Conservation (phyloP, 2,113 vertebrate species). For the Connochaetes taurinus region DNA sequence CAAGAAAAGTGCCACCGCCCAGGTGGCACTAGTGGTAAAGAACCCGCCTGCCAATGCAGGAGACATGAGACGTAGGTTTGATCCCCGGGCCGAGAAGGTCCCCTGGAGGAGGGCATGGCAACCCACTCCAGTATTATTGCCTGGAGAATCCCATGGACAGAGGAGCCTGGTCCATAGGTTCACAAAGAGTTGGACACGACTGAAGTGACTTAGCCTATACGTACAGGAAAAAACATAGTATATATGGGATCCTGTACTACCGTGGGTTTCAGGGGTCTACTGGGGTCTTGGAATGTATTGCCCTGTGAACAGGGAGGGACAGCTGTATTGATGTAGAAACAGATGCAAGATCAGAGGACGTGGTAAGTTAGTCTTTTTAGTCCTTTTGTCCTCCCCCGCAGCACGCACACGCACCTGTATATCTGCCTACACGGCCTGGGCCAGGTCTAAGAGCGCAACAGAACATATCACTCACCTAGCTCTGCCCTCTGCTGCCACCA, state of each 20-base stretch:
- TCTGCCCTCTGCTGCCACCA: fast-evolving
- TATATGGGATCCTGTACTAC: neutral
- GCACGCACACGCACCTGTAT: fast-evolving
- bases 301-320: neutral
- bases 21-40: neutral
- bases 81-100: neutral
- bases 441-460: fast-evolving
- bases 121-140: neutral
- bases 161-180: neutral
- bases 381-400: fast-evolving
- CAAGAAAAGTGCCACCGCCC: neutral
- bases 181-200: neutral
- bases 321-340: neutral
- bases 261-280: neutral
- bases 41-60: neutral
- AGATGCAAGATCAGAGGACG: neutral
- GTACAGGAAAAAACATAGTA: neutral
- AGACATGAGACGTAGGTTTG: fast-evolving
- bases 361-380: fast-evolving
- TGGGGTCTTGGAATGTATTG: neutral
- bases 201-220: neutral
- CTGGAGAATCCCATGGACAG: neutral
- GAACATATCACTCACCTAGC: fast-evolving
- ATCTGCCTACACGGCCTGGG: fast-evolving
- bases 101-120: neutral